Conservation (phyloP, 1,140 invertebrate species). For the Leptinotarsa defecta region DNA sequence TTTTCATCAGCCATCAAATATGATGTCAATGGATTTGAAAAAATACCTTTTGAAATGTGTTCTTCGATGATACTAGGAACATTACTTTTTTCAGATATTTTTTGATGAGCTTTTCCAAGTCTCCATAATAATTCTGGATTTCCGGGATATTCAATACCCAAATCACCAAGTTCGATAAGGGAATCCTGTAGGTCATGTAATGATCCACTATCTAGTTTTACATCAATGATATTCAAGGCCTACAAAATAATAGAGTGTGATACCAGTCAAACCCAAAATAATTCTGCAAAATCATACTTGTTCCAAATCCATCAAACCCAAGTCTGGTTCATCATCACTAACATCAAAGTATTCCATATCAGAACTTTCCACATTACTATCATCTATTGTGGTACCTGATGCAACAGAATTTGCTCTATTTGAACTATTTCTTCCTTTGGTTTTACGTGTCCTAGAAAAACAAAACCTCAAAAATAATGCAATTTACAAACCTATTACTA, state of each 20-base stretch:
- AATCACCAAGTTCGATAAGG: slow-evolving; percentile 53
- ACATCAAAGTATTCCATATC: slow-evolving; percentile 54
- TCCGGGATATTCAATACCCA: slow-evolving; percentile 55
- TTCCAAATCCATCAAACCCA: slow-evolving; percentile 29
- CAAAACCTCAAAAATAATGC: not conserved
- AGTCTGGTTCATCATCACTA: slow-evolving; percentile 48
- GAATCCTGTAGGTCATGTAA: slow-evolving; percentile 44
- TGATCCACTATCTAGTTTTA: slow-evolving; percentile 46
- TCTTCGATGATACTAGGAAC: slow-evolving; percentile 61
- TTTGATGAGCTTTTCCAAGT: slow-evolving; percentile 68
- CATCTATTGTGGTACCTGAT: slow-evolving; percentile 38
- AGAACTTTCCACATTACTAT: slow-evolving; percentile 50
- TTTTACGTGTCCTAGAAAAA: slow-evolving; percentile 31
- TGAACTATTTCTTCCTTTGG: slow-evolving; percentile 48
- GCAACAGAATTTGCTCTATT: slow-evolving; percentile 40
- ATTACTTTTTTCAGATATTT: slow-evolving; percentile 58
- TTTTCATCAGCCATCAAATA: too few relatives aligned
- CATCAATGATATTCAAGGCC: slow-evolving; percentile 46
- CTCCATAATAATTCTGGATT: slow-evolving; percentile 67
- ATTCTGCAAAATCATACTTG: slow-evolving; percentile 7
- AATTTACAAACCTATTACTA: too few relatives aligned
- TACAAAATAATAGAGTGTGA: slow-evolving; percentile 17
- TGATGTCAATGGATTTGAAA: too few relatives aligned
- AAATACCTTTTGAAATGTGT: slow-evolving; percentile 63
- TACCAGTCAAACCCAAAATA: not conserved